A percentile compares a stretch with the other conserved stretches of the same genome.
These are phyloP conservation scores for Scaptomyza cyrtandrae DNA, from an alignment of 2,888 invertebrate species.

Conservation along the genomic window DNA sequence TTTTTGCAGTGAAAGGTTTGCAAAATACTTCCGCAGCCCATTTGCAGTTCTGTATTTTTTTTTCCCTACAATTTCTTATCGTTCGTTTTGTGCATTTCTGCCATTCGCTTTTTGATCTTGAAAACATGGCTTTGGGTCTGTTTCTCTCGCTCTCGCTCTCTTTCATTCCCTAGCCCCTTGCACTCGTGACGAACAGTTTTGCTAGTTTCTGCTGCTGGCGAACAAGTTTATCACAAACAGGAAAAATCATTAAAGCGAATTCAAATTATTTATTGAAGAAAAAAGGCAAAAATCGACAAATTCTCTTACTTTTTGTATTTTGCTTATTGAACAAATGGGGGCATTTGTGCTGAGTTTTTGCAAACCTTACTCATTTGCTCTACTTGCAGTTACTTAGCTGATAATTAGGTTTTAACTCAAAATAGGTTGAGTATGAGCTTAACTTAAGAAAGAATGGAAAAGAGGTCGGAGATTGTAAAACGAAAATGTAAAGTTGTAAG, in stretches of 20 bases:
- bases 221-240: constrained; percentile 73
- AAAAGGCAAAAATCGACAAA: constrained; percentile 38
- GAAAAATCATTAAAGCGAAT: constrained; percentile 66
- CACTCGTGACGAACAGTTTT: not conserved
- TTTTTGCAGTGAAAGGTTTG: constrained; percentile 68
- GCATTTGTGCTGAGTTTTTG: constrained; percentile 30
- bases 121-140: constrained; percentile 47
- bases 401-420: constrained; percentile 14
- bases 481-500: too few species aligned
- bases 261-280: constrained; percentile 66
- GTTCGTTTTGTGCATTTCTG: constrained; percentile 42
- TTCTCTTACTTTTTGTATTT: constrained; percentile 18
- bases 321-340: not conserved
- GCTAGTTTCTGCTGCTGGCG: constrained; percentile 33
- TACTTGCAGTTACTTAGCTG: constrained; percentile 27
- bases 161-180: not conserved
- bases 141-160: constrained; percentile 1
- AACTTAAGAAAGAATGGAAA: not conserved
- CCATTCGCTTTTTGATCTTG: constrained; percentile 79
- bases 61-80: constrained; percentile 46
- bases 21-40: constrained; percentile 54
- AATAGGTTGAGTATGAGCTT: not conserved
- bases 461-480: too few species aligned
- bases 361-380: constrained; percentile 23
- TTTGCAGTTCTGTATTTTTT: constrained; percentile 42